Conservation (phyloP, 2,113 vertebrate genomes). For the Anthoscopus minutus region DNA sequence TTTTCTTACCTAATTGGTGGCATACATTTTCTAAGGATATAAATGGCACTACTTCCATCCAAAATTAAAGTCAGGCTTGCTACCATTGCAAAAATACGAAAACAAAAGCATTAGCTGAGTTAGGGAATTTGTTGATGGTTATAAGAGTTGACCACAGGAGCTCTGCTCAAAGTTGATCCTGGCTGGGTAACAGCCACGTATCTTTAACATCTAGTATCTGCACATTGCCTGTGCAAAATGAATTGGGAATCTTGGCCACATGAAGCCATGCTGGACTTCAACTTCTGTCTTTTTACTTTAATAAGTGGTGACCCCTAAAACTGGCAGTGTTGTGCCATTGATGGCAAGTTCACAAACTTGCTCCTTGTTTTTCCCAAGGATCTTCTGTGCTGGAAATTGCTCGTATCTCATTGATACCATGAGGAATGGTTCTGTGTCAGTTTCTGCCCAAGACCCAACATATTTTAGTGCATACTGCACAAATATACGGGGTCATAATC, state of each 20-base stretch:
- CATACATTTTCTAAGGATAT: background rate
- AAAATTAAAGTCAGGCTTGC: background rate
- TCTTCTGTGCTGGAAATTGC: fast-evolving
- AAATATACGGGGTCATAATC: background rate
- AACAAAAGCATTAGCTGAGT: background rate
- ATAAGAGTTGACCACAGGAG: background rate
- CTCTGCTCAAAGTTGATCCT: background rate
- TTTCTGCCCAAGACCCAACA: background rate
- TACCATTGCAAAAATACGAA: background rate
- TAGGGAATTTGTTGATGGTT: background rate
- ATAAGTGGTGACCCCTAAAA: background rate
- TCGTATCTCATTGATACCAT: background rate
- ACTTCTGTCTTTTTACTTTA: background rate
- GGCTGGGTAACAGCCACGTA: background rate
- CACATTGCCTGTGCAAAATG: background rate
- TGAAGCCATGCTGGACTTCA: background rate
- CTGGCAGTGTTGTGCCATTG: background rate
- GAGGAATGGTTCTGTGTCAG: background rate
- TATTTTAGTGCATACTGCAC: background rate
- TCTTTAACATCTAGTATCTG: background rate
- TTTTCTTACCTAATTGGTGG: background rate
- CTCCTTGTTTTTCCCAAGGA: background rate
- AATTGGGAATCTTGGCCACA: background rate
- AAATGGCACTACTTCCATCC: background rate
- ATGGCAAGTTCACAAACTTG: background rate